phyloP scores from a whole-genome alignment of 2,113 vertebrate species.

The Merops nubicus region DNA sequence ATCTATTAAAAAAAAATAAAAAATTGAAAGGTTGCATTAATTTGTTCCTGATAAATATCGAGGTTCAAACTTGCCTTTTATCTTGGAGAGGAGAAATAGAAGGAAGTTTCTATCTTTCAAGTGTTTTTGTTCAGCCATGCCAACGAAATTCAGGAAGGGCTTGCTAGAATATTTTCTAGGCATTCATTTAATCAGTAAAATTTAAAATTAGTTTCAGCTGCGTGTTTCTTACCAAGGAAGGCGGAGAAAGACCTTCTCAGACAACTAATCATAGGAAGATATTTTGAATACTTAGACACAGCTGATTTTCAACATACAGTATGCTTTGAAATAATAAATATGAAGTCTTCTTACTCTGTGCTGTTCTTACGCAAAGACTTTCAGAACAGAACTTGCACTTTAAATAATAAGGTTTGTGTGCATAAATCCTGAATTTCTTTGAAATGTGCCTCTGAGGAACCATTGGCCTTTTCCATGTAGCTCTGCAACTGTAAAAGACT shows the following conservation, averaged over 20 bases:
- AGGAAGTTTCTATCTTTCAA: not conserved
- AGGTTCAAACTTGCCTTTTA: not conserved
- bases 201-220: not conserved
- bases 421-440: not conserved
- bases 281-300: not conserved
- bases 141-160: not conserved
- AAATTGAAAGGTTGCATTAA: not conserved
- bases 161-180: not conserved
- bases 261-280: not conserved
- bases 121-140: not conserved
- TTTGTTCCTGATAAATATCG: not conserved
- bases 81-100: not conserved
- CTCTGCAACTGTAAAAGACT: slow-evolving; percentile 1
- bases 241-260: not conserved
- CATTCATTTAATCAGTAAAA: not conserved
- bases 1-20: accelerated
- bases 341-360: not conserved
- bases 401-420: not conserved
- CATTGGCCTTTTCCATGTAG: not conserved
- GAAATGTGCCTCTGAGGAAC: slow-evolving; percentile 11
- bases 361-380: not conserved
- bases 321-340: not conserved
- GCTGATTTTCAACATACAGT: not conserved
- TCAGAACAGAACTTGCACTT: not conserved
- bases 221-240: not conserved